phyloP scores from a whole-genome alignment of 35 echinoderm and acorn worm genomes.

The Heliocidaris erythrogramma region DNA sequence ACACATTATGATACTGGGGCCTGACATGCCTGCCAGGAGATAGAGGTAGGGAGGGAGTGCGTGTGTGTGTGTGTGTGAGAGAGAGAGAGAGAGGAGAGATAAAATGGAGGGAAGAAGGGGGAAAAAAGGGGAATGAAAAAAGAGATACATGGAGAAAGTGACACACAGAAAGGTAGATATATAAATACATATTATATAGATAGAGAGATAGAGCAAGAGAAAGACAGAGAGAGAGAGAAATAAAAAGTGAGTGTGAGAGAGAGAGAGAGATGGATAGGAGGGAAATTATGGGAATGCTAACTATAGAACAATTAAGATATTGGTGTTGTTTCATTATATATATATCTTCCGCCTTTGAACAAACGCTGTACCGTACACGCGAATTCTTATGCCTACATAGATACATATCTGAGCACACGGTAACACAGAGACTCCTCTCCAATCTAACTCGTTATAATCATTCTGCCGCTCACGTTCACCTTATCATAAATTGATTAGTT shows the following conservation, averaged over 20 bases:
- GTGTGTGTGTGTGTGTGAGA: no score
- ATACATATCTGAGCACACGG: not conserved
- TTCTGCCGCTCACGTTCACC: not conserved
- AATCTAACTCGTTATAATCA: not conserved
- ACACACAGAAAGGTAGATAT: not conserved
- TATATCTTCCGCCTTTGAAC: not conserved
- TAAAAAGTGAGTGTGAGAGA: not conserved
- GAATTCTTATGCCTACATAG: not conserved
- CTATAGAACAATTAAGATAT: not conserved
- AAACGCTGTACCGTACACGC: not conserved
- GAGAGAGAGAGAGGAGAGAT: no score
- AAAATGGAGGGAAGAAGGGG: not conserved
- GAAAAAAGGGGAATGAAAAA: not conserved
- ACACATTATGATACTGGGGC: no score
- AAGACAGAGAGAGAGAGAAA: not conserved
- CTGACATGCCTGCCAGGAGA: no score
- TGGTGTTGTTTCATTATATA: no score
- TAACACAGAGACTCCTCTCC: not conserved
- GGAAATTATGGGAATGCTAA: not conserved
- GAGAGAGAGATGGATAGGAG: not conserved
- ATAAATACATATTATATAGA: not conserved
- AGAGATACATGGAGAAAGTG: not conserved
- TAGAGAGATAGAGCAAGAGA: not conserved
- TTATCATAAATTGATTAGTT: constrained; percentile 15
- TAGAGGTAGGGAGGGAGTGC: no score